Percentiles rank a stretch among this genome's conserved stretches.
These are phyloP conservation scores for Amblyornis subalaris DNA, from an alignment of 2,113 vertebrate genomes.

Conservation along the genomic window DNA sequence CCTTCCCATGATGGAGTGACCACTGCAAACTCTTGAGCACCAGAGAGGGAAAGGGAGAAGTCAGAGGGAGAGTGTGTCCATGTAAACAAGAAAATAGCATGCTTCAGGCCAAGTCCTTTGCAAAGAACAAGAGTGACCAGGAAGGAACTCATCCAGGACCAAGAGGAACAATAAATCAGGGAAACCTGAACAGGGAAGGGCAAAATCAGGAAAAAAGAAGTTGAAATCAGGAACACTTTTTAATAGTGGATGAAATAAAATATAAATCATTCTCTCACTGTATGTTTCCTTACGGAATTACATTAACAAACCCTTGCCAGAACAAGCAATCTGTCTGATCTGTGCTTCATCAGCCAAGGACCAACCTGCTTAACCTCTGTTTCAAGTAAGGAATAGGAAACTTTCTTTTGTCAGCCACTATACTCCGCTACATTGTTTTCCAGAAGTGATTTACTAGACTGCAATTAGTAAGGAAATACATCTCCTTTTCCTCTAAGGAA, in stretches of 20 bases:
- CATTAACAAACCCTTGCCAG: not conserved
- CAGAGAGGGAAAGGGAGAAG: not conserved
- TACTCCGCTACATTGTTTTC: not conserved
- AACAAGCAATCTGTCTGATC: not conserved
- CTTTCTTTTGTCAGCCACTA: not conserved
- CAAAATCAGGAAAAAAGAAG: not conserved
- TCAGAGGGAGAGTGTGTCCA: not conserved
- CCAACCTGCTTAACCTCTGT: not conserved
- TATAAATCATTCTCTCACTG: not conserved
- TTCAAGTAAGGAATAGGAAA: not conserved
- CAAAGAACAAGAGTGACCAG: not conserved
- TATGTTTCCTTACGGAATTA: not conserved
- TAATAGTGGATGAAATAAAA: not conserved
- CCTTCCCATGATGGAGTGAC: not conserved
- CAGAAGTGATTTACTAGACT: not conserved
- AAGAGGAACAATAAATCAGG: not conserved
- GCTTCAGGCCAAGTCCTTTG: not conserved
- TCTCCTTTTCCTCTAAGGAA: not conserved
- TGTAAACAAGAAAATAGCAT: not conserved
- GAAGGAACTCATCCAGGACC: not conserved
- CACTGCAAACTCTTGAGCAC: rapidly evolving
- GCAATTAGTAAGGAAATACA: not conserved
- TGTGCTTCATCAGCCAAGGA: not conserved
- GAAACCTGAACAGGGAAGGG: not conserved
- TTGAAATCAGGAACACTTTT: not conserved